Evolutionary conservation across 1,140 invertebrate species (phyloP).

Genomic region (Bombus affinis): DNA sequence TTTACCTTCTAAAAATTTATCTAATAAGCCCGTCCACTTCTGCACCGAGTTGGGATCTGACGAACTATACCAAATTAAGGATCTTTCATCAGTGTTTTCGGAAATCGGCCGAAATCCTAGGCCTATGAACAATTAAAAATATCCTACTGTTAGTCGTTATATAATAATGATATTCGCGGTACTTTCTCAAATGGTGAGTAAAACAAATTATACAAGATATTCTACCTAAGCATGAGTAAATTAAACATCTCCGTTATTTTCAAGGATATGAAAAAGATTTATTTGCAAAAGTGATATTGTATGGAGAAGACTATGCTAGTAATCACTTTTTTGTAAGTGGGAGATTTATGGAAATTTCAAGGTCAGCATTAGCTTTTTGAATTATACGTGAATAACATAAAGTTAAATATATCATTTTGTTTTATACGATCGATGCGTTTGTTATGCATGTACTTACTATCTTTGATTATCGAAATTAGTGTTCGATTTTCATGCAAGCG

Average conservation of each 20-base stretch:
- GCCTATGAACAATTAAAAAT: slow-evolving; percentile 77
- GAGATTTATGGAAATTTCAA: no score
- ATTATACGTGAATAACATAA: no score
- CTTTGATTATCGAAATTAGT: background rate
- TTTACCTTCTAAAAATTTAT: slow-evolving; percentile 89
- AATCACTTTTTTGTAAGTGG: background rate
- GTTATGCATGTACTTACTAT: background rate
- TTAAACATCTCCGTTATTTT: no score
- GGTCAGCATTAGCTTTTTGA: no score
- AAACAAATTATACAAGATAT: background rate
- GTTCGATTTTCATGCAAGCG: no score
- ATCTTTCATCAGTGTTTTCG: slow-evolving; percentile 88
- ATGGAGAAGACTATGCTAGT: no score
- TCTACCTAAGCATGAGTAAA: no score
- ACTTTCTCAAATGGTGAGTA: background rate
- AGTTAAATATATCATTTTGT: background rate
- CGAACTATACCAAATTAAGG: slow-evolving; percentile 91
- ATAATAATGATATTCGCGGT: background rate
- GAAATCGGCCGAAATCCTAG: slow-evolving; percentile 94
- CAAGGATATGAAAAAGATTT: no score
- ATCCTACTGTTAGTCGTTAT: background rate
- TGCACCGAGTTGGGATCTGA: slow-evolving; percentile 86
- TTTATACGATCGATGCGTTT: no score
- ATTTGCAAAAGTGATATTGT: no score
- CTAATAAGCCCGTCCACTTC: slow-evolving; percentile 87